Evolutionary conservation across 2,888 invertebrate genomes (phyloP).

Genomic region (Drosophila mimetica): DNA sequence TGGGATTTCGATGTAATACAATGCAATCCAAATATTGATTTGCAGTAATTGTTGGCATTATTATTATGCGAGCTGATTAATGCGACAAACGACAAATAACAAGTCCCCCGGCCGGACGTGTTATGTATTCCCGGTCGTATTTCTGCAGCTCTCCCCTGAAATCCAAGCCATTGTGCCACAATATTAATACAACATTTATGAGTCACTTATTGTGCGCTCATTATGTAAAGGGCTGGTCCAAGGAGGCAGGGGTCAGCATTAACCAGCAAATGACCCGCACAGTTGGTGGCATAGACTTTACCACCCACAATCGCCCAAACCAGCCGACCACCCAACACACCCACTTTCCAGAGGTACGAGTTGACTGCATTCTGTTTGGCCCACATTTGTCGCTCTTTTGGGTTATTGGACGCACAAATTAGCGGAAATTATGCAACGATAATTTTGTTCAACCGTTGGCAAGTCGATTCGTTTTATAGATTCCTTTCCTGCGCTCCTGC

Average conservation of each 20-base stretch:
- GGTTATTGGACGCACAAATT: conserved; percentile 56
- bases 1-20: conserved; percentile 44
- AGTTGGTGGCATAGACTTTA: conserved; percentile 54
- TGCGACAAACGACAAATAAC: conserved; percentile 37
- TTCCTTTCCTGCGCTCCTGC: conserved; percentile 26
- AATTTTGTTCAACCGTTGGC: conserved; percentile 50
- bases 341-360: not conserved
- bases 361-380: conserved; percentile 44
- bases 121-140: conserved; percentile 19
- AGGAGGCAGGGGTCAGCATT: conserved; percentile 13
- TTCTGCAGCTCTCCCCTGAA: not conserved
- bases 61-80: conserved; percentile 46
- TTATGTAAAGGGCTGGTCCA: conserved; percentile 38
- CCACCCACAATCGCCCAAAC: not conserved
- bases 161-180: conserved; percentile 49
- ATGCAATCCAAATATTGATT: conserved; percentile 71
- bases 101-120: conserved; percentile 16
- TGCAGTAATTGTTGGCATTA: conserved; percentile 42
- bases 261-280: conserved; percentile 63
- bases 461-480: conserved; percentile 23
- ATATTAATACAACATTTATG: conserved; percentile 69
- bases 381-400: conserved; percentile 40
- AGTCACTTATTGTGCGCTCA: conserved; percentile 62
- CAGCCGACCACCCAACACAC: not conserved
- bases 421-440: conserved; percentile 71